Base-by-base conservation (phyloP, 2,888 invertebrate species). In the Tetranychus truncatus region DNA sequence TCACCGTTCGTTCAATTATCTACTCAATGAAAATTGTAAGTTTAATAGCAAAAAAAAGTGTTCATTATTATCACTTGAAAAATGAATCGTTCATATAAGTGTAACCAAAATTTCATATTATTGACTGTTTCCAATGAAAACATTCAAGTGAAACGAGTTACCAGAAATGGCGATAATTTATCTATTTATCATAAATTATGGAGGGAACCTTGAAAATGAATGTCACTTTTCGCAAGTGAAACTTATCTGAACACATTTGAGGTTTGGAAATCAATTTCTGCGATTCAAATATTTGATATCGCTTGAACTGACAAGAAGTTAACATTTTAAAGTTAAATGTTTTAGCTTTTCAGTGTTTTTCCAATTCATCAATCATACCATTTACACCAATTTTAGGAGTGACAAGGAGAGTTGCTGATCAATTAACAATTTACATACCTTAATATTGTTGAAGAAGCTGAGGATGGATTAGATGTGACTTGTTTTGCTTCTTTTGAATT, bases 361-460 rank as follows among this genome's bases (percentile, higher is more conserved):
- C 55, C 55, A 55, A 6, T 55, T 55, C 55, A 55, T 15, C 55
- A 55, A 55, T 55, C 15, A 55, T 15, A 55, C 15, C 5, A 55
- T 55, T 55, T 15, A 55, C 55, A 55, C 55, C 9, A 7, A 9
- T 55, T 55, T 55, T 15, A 55, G 55, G 55, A 55, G 55, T 55
- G 55, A 55, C 55, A 55, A 55, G 55, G 55, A 55, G 15, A 55
- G 15, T 55, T 9, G 55, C 15, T 15, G 15, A 55, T 55, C 55
- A 55, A 55, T 55, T 15, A 55, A 55, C 55, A 55, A 55, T 55
- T 55, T 15, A 24, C 69, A 69, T 69, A 69, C 69, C 69, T 69
- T 24, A 24, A 24, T 21, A 69, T 69, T 18, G 69, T 24, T 20
- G 69, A 69, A 69, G 69, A 69, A 20, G 69, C 7, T 11, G 69